phyloP scores from a whole-genome alignment of 2,797 vertebrate genomes.

The Craterocephalus amniculus region DNA sequence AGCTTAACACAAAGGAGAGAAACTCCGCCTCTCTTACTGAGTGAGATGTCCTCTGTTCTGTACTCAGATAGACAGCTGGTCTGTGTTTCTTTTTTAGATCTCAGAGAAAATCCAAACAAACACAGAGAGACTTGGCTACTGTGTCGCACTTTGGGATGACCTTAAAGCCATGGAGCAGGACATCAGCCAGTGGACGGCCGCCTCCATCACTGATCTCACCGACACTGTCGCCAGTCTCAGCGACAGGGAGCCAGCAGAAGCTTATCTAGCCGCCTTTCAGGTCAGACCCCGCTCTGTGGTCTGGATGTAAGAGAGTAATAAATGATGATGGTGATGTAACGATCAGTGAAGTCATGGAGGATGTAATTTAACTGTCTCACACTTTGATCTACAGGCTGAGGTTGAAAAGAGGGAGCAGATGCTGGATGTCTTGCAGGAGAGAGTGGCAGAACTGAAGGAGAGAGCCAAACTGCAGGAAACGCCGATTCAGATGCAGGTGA shows the following conservation, averaged over 20 bases:
- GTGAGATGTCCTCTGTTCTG: conserved; percentile 37
- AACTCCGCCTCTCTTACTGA: conserved; percentile 41
- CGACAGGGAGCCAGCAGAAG: conserved; percentile 83
- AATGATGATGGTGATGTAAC: conserved; percentile 13
- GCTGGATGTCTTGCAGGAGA: conserved; percentile 87
- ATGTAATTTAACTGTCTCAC: conserved; percentile 30
- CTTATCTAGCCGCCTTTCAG: conserved; percentile 88
- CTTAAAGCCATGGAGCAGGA: conserved; percentile 87
- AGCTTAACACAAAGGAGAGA: conserved; percentile 44
- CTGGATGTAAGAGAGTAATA: background rate
- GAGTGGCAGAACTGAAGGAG: conserved; percentile 89
- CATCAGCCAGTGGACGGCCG: conserved; percentile 88
- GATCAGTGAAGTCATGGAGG: background rate
- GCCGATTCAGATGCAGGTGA: conserved; percentile 92
- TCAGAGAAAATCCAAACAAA: conserved; percentile 91
- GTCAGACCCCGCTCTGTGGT: conserved; percentile 67
- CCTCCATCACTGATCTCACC: conserved; percentile 84
- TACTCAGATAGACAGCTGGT: conserved; percentile 17
- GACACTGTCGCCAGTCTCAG: conserved; percentile 84
- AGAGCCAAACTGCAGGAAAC: conserved; percentile 85
- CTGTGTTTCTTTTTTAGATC: conserved; percentile 74
- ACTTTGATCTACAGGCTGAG: conserved; percentile 83
- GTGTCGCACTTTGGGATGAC: conserved; percentile 89
- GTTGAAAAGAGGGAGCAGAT: conserved; percentile 86
- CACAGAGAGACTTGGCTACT: conserved; percentile 83